phyloP scores from a whole-genome alignment of 2,888 invertebrate species.

The Amphimallon solstitiale region DNA sequence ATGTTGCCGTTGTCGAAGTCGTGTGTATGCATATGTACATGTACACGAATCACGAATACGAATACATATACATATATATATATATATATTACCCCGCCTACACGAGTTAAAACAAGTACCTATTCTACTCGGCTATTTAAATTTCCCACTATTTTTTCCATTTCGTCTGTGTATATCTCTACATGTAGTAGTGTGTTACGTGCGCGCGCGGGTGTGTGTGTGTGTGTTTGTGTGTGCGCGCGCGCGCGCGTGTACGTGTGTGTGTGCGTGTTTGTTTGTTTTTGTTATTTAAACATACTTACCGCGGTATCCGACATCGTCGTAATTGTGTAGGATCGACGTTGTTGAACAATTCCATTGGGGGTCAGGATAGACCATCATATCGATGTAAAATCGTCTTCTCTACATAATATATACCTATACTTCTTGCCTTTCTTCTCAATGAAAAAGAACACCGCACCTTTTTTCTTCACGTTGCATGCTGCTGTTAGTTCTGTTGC shows the following conservation, averaged over 20 bases:
- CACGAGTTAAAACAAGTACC: background rate
- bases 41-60: background rate
- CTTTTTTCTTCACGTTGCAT: conserved; percentile 51
- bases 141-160: no score
- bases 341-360: conserved; percentile 66
- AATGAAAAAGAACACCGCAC: conserved; percentile 51
- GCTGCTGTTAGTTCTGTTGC: conserved; percentile 50
- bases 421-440: conserved; percentile 58
- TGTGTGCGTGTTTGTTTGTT: background rate
- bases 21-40: conserved; percentile 11
- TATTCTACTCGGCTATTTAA: no score
- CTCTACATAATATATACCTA: conserved; percentile 55
- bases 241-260: no score
- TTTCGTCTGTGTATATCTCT: no score
- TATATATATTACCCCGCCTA: background rate
- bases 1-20: background rate
- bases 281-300: conserved; percentile 56
- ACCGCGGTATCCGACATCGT: conserved; percentile 73
- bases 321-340: conserved; percentile 73
- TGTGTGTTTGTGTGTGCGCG: background rate
- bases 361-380: conserved; percentile 73
- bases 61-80: conserved; percentile 12
- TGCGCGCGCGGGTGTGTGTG: background rate
- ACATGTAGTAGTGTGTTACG: no score
- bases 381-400: conserved; percentile 50